Evolutionary conservation across 2,797 vertebrate genomes (phyloP).

Genomic region (Neopelma chrysocephalum): DNA sequence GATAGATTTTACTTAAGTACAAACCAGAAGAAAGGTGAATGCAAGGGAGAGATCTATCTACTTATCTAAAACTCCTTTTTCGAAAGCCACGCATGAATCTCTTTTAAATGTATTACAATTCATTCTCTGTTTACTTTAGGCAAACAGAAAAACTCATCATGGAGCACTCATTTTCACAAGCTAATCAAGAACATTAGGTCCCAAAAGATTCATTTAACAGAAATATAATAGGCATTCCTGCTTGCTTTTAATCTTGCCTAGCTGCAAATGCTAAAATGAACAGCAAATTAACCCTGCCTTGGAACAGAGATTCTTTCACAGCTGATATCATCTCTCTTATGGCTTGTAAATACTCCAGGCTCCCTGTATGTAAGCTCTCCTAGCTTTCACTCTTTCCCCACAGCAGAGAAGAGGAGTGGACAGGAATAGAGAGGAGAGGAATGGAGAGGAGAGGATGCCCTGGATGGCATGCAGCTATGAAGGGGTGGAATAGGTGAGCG

Average conservation of each 20-base stretch:
- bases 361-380: conserved; percentile 64
- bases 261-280: conserved; percentile 76
- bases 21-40: conserved; percentile 55
- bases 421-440: background rate
- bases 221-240: conserved; percentile 80
- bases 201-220: conserved; percentile 79
- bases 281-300: conserved; percentile 78
- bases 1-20: conserved; percentile 56
- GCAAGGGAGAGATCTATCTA: conserved; percentile 39
- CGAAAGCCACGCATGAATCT: conserved; percentile 50
- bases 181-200: conserved; percentile 79
- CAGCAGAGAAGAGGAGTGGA: conserved; percentile 35
- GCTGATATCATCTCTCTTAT: conserved; percentile 73
- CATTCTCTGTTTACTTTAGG: conserved; percentile 78
- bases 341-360: conserved; percentile 69
- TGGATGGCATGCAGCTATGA: conserved; percentile 58
- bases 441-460: background rate
- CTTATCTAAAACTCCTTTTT: conserved; percentile 51
- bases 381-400: conserved; percentile 55
- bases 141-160: conserved; percentile 76
- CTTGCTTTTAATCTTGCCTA: conserved; percentile 77
- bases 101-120: conserved; percentile 72
- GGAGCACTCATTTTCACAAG: conserved; percentile 71
- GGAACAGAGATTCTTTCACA: conserved; percentile 75
- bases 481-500: conserved; percentile 49